These are phyloP conservation scores for Brachyptera putata DNA, from an alignment of 2,888 invertebrate species.

Conservation along the genomic window DNA sequence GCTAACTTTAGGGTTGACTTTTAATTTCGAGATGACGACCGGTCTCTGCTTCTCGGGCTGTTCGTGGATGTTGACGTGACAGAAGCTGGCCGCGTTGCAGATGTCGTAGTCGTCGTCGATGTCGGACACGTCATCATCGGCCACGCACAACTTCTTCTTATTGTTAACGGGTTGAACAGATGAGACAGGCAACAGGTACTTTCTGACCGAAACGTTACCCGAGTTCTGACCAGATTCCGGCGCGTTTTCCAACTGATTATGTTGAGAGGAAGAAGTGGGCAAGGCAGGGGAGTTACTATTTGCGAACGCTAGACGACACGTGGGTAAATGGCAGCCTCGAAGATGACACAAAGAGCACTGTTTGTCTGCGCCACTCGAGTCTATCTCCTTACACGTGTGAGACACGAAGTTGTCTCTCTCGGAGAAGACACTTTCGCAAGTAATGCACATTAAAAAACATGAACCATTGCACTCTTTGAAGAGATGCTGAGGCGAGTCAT, in stretches of 20 bases:
- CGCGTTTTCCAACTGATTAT: background rate
- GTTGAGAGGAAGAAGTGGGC: background rate
- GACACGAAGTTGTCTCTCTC: constrained; percentile 71
- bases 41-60: constrained; percentile 32
- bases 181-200: constrained; percentile 1
- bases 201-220: background rate
- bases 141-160: background rate
- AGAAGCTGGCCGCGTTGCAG: constrained; percentile 30
- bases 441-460: constrained; percentile 74
- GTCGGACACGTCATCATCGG: constrained; percentile 19
- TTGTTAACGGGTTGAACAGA: background rate
- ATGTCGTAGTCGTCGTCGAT: constrained; percentile 30
- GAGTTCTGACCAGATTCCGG: background rate
- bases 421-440: constrained; percentile 72
- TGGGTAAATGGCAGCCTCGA: constrained; percentile 43
- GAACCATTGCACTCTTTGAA: constrained; percentile 61
- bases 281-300: constrained; percentile 12
- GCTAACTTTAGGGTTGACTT: too few species aligned
- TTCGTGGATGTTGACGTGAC: constrained; percentile 30
- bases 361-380: constrained; percentile 31
- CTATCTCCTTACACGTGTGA: constrained; percentile 55
- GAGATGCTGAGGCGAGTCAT: constrained; percentile 63
- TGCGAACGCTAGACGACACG: constrained; percentile 39
- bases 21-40: too few species aligned
- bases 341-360: constrained; percentile 43